phyloP scores from a whole-genome alignment of 2,888 invertebrate species.

The Harmothoe impar region DNA sequence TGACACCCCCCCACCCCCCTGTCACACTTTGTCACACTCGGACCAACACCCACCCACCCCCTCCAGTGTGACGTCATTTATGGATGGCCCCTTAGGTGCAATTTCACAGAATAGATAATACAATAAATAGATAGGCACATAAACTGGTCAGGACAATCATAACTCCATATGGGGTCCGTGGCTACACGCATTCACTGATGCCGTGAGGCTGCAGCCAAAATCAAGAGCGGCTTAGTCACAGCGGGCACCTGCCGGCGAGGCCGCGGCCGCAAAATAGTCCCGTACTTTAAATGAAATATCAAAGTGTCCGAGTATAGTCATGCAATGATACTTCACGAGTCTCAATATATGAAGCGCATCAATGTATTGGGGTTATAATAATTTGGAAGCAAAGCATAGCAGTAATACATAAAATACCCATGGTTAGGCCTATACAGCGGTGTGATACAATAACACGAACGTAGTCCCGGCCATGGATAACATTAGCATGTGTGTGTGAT shows the following conservation, averaged over 20 bases:
- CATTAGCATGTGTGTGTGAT: slow-evolving; percentile 55
- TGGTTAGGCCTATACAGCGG: background rate
- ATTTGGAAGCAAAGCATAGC: too few relatives aligned
- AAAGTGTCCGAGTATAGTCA: background rate
- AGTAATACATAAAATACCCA: background rate
- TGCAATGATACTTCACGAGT: background rate
- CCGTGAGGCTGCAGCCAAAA: background rate
- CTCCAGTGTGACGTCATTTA: too few relatives aligned
- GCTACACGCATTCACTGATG: too few relatives aligned
- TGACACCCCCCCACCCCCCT: too few relatives aligned
- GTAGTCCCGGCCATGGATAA: slow-evolving; percentile 46
- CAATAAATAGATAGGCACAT: too few relatives aligned
- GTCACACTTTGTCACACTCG: too few relatives aligned
- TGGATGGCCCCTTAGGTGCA: too few relatives aligned
- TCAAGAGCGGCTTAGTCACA: background rate
- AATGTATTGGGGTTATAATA: background rate
- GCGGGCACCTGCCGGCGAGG: slow-evolving; percentile 25
- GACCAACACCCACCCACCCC: too few relatives aligned
- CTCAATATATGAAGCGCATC: background rate
- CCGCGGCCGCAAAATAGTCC: slow-evolving; percentile 30
- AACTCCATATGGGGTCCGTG: too few relatives aligned
- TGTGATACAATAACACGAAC: background rate
- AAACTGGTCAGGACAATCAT: too few relatives aligned
- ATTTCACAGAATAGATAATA: too few relatives aligned
- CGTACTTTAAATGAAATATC: background rate